phyloP scores from a whole-genome alignment of 37 sponge, comb jelly and placozoan species.

The Amphimedon queenslandica region DNA sequence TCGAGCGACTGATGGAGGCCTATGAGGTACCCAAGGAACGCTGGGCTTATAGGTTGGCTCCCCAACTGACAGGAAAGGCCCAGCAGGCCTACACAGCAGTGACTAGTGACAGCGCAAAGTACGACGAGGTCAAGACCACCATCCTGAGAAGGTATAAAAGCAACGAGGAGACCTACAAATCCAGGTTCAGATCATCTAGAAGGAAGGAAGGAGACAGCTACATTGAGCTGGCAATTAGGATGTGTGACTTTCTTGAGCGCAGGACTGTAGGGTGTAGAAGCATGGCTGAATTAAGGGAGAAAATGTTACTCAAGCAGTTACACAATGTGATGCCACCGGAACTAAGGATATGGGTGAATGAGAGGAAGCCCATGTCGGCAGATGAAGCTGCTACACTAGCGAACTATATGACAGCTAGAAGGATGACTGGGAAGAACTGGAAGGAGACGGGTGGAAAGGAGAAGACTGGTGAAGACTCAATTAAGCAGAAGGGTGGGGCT shows the following conservation, averaged over 20 bases:
- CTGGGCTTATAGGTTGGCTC: too few relatives aligned
- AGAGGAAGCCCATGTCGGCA: too few relatives aligned
- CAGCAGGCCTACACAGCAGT: conserved; percentile 11
- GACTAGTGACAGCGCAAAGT: neutral
- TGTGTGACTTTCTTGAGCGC: neutral
- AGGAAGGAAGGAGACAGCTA: neutral
- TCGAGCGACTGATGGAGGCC: too few relatives aligned
- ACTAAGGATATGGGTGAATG: conserved; percentile 5
- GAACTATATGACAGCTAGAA: too few relatives aligned
- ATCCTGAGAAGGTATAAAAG: conserved; percentile 5
- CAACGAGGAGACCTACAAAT: neutral
- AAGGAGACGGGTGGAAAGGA: too few relatives aligned
- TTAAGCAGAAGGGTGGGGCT: too few relatives aligned
- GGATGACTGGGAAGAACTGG: too few relatives aligned
- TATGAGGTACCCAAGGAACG: too few relatives aligned
- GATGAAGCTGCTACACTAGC: too few relatives aligned
- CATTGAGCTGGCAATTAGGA: neutral
- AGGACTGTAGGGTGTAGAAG: neutral
- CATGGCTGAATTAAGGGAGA: neutral
- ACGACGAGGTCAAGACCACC: conserved; percentile 4
- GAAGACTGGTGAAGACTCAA: too few relatives aligned
- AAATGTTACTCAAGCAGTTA: conserved; percentile 1
- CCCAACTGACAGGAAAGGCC: too few relatives aligned
- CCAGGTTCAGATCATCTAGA: conserved; percentile 1
- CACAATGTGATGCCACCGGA: neutral